phyloP scores from a whole-genome alignment of 2,113 vertebrate species.

The Xyrauchen texanus region DNA sequence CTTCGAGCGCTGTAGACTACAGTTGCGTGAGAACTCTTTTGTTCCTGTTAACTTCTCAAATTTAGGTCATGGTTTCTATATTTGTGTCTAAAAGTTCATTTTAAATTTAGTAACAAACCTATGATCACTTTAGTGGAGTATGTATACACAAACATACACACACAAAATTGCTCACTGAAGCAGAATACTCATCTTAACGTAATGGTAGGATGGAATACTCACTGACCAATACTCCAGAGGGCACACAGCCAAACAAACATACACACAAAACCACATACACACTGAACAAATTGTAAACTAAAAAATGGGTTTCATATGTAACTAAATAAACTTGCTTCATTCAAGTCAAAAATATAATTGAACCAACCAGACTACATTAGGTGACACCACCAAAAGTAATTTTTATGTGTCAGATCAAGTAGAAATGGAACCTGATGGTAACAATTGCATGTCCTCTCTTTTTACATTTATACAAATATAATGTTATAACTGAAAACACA shows the following conservation, averaged over 20 bases:
- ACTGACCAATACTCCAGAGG: constrained; percentile 28
- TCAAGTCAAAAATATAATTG: too few species aligned
- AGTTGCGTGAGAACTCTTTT: neutral
- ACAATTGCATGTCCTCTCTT: too few species aligned
- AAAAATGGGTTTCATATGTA: too few species aligned
- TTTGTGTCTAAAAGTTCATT: constrained; percentile 27
- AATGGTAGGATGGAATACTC: constrained; percentile 18
- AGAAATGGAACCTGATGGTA: too few species aligned
- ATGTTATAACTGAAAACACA: too few species aligned
- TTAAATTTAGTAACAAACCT: constrained; percentile 23
- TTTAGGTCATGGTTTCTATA: constrained; percentile 33
- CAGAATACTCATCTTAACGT: constrained; percentile 8
- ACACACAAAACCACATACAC: too few species aligned
- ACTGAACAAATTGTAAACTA: too few species aligned
- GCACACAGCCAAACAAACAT: neutral
- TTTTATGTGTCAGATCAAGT: too few species aligned
- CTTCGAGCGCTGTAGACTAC: neutral
- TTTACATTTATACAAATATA: too few species aligned
- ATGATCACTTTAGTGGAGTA: neutral
- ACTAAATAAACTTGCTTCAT: too few species aligned
- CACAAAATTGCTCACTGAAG: neutral
- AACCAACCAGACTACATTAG: too few species aligned
- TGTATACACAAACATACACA: neutral
- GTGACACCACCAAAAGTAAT: too few species aligned
- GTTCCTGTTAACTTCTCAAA: constrained; percentile 1